Percentiles rank a stretch among this genome's conserved stretches.
phyloP scores from a whole-genome alignment of 2,888 invertebrate genomes.

The Rhagophthalmus giganteus region DNA sequence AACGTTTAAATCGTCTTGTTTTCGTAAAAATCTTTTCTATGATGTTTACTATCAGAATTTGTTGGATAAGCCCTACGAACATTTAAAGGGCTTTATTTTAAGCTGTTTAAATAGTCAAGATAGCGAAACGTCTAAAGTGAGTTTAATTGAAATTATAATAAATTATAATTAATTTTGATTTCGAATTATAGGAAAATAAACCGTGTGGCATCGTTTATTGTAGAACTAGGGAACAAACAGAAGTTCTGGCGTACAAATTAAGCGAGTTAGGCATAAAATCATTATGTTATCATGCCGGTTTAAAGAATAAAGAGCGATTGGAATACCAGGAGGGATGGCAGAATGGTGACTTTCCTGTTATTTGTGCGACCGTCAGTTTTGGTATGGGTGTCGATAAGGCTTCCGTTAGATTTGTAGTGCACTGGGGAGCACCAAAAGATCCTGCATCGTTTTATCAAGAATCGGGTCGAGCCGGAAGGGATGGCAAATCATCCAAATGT shows the following conservation, averaged over 20 bases:
- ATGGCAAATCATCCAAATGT: conserved; percentile 86
- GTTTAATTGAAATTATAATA: conserved; percentile 3
- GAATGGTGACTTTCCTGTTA: conserved; percentile 82
- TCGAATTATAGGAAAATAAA: conserved; percentile 52
- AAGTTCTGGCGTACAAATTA: conserved; percentile 77
- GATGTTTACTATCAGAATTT: conserved; percentile 90
- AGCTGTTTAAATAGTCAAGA: conserved; percentile 66
- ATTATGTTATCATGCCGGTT: conserved; percentile 87
- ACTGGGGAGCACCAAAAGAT: conserved; percentile 95
- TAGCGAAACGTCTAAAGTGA: conserved; percentile 46
- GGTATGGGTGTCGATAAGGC: conserved; percentile 99
- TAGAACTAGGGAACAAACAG: conserved; percentile 89
- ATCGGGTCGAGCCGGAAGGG: conserved; percentile 94
- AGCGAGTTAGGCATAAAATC: conserved; percentile 73
- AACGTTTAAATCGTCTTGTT: conserved; percentile 82
- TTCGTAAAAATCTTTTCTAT: conserved; percentile 91
- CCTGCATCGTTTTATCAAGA: conserved; percentile 97
- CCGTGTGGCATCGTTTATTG: conserved; percentile 93
- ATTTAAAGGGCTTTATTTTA: conserved; percentile 75
- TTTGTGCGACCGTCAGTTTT: conserved; percentile 96
- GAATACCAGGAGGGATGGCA: conserved; percentile 92
- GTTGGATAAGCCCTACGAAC: conserved; percentile 73
- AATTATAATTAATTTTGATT: too few species aligned
- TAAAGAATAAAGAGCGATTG: conserved; percentile 73
- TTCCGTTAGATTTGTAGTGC: conserved; percentile 89